Evolutionary conservation across 2,113 vertebrate genomes (phyloP).

Genomic region (Podilymbus podiceps): DNA sequence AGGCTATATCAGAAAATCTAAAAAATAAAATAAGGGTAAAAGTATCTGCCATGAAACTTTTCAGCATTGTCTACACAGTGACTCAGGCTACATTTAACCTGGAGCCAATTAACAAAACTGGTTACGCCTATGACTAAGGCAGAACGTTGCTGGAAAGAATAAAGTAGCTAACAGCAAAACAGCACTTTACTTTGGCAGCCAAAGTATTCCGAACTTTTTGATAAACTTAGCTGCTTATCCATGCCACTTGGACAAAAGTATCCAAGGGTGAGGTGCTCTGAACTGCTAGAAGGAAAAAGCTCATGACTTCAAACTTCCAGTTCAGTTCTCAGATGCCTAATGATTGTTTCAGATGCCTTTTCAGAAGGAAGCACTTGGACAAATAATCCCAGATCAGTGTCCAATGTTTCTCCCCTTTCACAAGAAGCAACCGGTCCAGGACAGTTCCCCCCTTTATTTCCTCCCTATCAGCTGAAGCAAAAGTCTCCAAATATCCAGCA

Average conservation of each 20-base stretch:
- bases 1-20: constrained; percentile 2
- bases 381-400: constrained; percentile 55
- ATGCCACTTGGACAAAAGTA: constrained; percentile 36
- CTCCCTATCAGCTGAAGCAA: background rate
- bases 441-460: background rate
- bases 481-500: constrained; percentile 48
- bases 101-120: background rate
- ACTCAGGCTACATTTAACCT: constrained; percentile 41
- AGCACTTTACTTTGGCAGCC: background rate
- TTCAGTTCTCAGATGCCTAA: constrained; percentile 43
- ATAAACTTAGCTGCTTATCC: constrained; percentile 40
- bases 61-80: constrained; percentile 11
- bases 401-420: background rate
- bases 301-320: constrained; percentile 15
- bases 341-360: constrained; percentile 35
- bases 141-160: constrained; percentile 3
- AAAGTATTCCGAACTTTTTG: constrained; percentile 9
- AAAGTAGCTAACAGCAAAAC: background rate
- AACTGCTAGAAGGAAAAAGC: background rate
- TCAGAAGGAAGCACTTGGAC: constrained; percentile 23
- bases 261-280: background rate
- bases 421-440: background rate
- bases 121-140: constrained; percentile 8
- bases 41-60: constrained; percentile 47
- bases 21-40: constrained; percentile 30